Evolutionary conservation across 2,888 invertebrate species (phyloP).

Genomic region (Serrognathus titanus): DNA sequence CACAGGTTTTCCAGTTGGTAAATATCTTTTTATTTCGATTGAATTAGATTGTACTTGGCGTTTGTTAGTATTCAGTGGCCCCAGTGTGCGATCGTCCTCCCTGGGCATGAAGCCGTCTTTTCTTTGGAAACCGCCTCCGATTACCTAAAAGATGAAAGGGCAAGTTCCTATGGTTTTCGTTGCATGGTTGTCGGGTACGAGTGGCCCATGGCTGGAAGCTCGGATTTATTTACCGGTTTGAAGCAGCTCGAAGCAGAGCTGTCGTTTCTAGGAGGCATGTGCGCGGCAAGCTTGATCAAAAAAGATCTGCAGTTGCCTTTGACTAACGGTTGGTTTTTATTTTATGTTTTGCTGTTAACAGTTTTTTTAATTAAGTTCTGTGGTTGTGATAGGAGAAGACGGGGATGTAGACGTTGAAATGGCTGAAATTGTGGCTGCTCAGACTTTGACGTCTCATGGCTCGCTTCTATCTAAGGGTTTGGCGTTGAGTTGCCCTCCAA

Average conservation of each 20-base stretch:
- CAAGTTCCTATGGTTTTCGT: slow-evolving; percentile 74
- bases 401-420: slow-evolving; percentile 54
- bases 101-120: slow-evolving; percentile 92
- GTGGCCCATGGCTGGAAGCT: slow-evolving; percentile 58
- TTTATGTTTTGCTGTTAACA: background rate
- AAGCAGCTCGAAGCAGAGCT: slow-evolving; percentile 85
- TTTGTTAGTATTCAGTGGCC: slow-evolving; percentile 73
- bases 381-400: slow-evolving; percentile 53
- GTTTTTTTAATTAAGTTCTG: background rate
- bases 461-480: slow-evolving; percentile 83
- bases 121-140: slow-evolving; percentile 94
- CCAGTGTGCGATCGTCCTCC: slow-evolving; percentile 77
- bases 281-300: slow-evolving; percentile 85
- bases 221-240: slow-evolving; percentile 52
- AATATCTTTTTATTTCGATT: slow-evolving; percentile 20
- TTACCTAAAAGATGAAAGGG: slow-evolving; percentile 86
- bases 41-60: background rate
- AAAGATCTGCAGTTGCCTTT: slow-evolving; percentile 70
- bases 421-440: slow-evolving; percentile 66
- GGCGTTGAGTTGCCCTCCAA: slow-evolving; percentile 81
- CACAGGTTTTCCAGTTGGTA: slow-evolving; percentile 62
- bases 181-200: slow-evolving; percentile 80
- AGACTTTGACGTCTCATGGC: slow-evolving; percentile 60
- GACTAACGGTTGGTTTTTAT: slow-evolving; percentile 50
- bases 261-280: slow-evolving; percentile 85